phyloP scores from a whole-genome alignment of 2,113 vertebrate genomes.

The Pipa parva region DNA sequence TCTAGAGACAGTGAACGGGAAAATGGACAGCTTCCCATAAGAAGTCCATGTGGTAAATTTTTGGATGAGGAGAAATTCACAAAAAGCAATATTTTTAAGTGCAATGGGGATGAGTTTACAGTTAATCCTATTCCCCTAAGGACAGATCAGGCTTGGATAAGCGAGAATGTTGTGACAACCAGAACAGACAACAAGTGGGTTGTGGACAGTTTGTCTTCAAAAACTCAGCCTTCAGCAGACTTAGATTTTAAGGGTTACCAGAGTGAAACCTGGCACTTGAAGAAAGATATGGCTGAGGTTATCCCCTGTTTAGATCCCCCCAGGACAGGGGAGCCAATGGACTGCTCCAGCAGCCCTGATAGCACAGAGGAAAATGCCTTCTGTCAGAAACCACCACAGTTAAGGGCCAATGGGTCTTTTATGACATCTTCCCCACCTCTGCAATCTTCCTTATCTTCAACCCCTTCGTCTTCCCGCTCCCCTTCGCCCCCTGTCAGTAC shows the following conservation, averaged over 20 bases:
- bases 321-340: conserved; percentile 62
- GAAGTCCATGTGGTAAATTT: background rate
- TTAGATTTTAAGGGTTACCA: background rate
- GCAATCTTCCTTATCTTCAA: conserved; percentile 65
- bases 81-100: background rate
- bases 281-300: background rate
- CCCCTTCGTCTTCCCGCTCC: conserved; percentile 48
- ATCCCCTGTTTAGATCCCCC: conserved; percentile 24
- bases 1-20: background rate
- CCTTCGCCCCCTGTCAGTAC: conserved; percentile 62
- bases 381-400: conserved; percentile 6
- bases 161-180: background rate
- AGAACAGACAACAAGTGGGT: background rate
- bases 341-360: conserved; percentile 68
- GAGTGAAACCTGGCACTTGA: background rate
- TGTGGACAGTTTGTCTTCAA: background rate
- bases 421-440: conserved; percentile 51
- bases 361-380: conserved; percentile 46
- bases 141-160: background rate
- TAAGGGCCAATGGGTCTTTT: conserved; percentile 54
- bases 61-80: background rate
- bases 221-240: background rate
- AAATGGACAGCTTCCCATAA: background rate
- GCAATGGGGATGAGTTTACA: background rate
- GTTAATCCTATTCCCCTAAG: background rate